Base-by-base conservation (phyloP, 1,140 invertebrate species). In the Bombyx mori region DNA sequence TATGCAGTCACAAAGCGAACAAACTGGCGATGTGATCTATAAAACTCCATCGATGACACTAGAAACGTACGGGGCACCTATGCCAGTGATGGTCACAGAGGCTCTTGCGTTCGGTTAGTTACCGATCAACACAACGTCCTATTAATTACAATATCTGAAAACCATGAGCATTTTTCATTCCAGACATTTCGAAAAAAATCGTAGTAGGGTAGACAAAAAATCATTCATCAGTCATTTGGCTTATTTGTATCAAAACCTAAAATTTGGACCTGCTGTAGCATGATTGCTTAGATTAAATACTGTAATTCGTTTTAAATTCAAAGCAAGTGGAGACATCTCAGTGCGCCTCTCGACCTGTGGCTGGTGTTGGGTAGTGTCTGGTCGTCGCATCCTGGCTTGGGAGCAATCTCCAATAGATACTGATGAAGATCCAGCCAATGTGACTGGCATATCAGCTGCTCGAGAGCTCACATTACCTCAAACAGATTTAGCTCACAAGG, bases 401-500 rank as follows among this genome's bases (percentile, higher is more conserved):
- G 93, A 94, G 51, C 92, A 93, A 64, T 42, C 73, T 74, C 60
- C 76, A 2, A 35, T 35, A 35, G 54, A 9, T 4, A 47, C 64
- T 44, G 12, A 7, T 12, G 58, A 12, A 10, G 12, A 35, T 9
- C 44, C 26, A 6, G 26, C 52, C 58, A 8, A 56, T 53, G 22
- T 47, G 72, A 48, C 54, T 59, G 2, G 52, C 59, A 3, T 62
- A 72, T 1, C 59, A 65, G 69, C 75, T 4, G 78, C 82, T 1
- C 62, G 75, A n/a, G 96, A 98, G 78, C 83, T 99, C 3, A 93
- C 93, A 3, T 79, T 99, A 10, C 97, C 97, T 1, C 95, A 96
- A 52, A 98, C 96, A 77, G 97, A 98, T 82, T 88, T 98, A 10
- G 94, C 94, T 2, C 97, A 98, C 79, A 93, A 94, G 79, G 96